Conservation (phyloP, 1,140 invertebrate genomes). For the Magallana angulata region DNA sequence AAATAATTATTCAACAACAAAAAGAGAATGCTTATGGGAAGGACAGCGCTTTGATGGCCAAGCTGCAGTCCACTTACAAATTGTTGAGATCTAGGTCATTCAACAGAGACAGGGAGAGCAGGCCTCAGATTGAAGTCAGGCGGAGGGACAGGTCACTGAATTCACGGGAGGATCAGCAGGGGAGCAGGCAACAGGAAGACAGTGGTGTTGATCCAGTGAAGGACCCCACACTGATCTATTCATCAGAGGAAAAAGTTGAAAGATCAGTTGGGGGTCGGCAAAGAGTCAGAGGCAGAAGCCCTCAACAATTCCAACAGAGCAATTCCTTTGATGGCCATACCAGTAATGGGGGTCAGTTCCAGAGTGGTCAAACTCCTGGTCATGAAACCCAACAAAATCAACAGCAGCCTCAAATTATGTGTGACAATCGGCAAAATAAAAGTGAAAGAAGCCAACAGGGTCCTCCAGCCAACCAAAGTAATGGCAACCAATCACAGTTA, state of each 20-base stretch:
- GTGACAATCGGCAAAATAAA: not conserved
- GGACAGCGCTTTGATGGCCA: conserved; percentile 42
- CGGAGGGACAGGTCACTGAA: conserved; percentile 1
- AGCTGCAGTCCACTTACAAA: conserved; percentile 51
- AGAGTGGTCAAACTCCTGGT: not conserved
- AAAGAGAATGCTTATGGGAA: conserved; percentile 19
- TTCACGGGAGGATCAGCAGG: not conserved
- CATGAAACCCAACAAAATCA: not conserved
- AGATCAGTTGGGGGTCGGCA: not conserved
- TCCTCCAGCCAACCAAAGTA: not conserved
- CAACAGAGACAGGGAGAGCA: conserved; percentile 34
- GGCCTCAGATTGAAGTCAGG: not conserved
- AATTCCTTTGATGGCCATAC: conserved; percentile 47
- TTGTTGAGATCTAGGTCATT: conserved; percentile 43
- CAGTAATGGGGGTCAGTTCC: not conserved
- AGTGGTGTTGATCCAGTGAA: not conserved
- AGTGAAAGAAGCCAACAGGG: not conserved
- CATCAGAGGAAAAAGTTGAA: conserved; percentile 8
- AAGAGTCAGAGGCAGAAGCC: conserved; percentile 8
- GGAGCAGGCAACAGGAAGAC: not conserved
- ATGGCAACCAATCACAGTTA: not conserved
- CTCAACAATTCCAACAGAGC: conserved; percentile 18
- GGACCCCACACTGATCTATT: conserved; percentile 22
- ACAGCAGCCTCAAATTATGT: not conserved
- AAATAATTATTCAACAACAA: conserved; percentile 30